phyloP scores from a whole-genome alignment of 2,888 invertebrate species.

The Caenorhabditis sp. region DNA sequence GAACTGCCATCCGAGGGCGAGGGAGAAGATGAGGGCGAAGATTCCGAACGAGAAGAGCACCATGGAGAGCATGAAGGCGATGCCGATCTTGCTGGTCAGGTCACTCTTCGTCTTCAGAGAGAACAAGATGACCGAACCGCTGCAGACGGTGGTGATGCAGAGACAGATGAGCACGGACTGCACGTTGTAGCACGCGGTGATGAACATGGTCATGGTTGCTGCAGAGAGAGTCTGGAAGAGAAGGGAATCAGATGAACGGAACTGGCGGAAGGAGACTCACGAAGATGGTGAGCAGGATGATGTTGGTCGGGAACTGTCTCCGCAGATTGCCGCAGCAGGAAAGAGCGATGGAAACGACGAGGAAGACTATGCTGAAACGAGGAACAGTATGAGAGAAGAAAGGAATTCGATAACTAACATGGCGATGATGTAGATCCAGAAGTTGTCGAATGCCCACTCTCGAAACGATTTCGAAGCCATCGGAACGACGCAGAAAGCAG shows the following conservation, averaged over 20 bases:
- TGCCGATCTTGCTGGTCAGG: conserved; percentile 83
- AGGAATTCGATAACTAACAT: conserved; percentile 38
- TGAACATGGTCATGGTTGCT: conserved; percentile 77
- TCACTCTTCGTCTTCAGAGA: conserved; percentile 80
- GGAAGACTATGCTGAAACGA: conserved; percentile 80
- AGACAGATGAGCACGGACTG: conserved; percentile 75
- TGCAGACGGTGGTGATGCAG: conserved; percentile 77
- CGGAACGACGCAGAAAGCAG: conserved; percentile 76
- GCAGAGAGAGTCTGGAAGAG: conserved; percentile 74
- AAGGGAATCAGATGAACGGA: neutral
- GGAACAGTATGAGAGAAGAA: neutral
- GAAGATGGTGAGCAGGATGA: conserved; percentile 83
- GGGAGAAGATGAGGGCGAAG: conserved; percentile 82
- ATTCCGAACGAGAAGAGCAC: conserved; percentile 86
- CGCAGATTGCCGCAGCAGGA: conserved; percentile 84
- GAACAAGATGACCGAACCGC: conserved; percentile 78
- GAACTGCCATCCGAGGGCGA: conserved; percentile 63
- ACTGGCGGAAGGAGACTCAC: conserved; percentile 63
- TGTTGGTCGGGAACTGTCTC: conserved; percentile 84
- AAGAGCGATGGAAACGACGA: conserved; percentile 85
- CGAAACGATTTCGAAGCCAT: conserved; percentile 63
- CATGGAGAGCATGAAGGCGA: conserved; percentile 85
- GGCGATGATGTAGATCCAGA: conserved; percentile 58
- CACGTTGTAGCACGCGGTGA: conserved; percentile 75
- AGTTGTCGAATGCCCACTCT: conserved; percentile 46